phyloP scores from a whole-genome alignment of 2,113 vertebrate species.

The Festucalex cinctus region DNA sequence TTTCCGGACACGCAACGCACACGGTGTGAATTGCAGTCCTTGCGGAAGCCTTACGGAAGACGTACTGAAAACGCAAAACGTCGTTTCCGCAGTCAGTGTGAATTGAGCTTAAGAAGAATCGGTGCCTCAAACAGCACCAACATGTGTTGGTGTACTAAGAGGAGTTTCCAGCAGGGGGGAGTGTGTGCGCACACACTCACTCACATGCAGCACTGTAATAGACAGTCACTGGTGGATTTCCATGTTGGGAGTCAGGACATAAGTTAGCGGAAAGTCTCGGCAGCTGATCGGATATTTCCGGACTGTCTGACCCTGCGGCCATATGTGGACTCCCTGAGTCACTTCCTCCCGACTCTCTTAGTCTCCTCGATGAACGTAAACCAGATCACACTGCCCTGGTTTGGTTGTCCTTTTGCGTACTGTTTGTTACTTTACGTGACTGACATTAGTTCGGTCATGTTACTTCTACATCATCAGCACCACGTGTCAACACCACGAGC shows the following conservation, averaged over 20 bases:
- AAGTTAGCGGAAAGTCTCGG: slow-evolving; percentile 14
- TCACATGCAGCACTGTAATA: neutral
- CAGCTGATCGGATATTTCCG: slow-evolving; percentile 42
- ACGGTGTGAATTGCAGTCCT: too few relatives aligned
- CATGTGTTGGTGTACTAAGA: neutral
- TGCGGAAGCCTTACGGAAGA: too few relatives aligned
- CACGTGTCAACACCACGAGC: neutral
- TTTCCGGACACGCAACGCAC: too few relatives aligned
- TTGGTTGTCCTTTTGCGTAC: neutral
- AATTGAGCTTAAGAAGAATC: too few relatives aligned
- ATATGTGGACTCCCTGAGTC: slow-evolving; percentile 18
- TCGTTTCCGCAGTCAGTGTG: too few relatives aligned
- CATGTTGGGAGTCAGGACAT: neutral
- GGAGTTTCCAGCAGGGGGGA: neutral
- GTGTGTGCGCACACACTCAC: neutral
- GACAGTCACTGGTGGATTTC: slow-evolving; percentile 21
- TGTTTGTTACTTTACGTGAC: neutral
- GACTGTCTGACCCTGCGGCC: neutral
- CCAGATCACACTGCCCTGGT: neutral
- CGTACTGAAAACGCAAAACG: too few relatives aligned
- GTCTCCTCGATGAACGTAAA: neutral
- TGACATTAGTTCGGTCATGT: neutral
- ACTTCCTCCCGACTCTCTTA: neutral
- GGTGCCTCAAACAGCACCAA: neutral
- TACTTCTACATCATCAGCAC: slow-evolving; percentile 15